Evolutionary conservation across 2,888 invertebrate species (phyloP).

Genomic region (Nowickia ferox): DNA sequence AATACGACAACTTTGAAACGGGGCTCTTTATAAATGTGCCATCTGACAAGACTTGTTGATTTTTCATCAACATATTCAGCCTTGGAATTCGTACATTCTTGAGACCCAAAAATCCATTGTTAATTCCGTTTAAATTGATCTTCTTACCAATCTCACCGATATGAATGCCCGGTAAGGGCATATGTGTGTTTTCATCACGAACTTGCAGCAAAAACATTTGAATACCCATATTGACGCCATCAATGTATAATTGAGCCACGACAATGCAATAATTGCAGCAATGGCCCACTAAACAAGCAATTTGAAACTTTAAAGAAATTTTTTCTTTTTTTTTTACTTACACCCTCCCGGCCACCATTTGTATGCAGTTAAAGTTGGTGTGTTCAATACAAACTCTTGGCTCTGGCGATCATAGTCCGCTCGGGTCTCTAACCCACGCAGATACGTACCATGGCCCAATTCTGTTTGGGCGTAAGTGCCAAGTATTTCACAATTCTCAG

Average conservation of each 20-base stretch:
- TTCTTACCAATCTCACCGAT: slow-evolving; percentile 97
- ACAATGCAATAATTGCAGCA: slow-evolving; percentile 95
- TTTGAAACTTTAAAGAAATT: slow-evolving; percentile 77
- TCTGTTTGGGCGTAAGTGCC: slow-evolving; percentile 98
- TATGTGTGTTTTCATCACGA: slow-evolving; percentile 92
- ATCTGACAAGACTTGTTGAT: slow-evolving; percentile 94
- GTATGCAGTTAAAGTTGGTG: slow-evolving; percentile 92
- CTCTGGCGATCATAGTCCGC: slow-evolving; percentile 89
- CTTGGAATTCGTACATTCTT: slow-evolving; percentile 93
- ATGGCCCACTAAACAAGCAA: slow-evolving; percentile 88
- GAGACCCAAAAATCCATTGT: slow-evolving; percentile 95
- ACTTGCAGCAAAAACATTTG: slow-evolving; percentile 96
- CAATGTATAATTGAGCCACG: slow-evolving; percentile 93
- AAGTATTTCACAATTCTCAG: slow-evolving; percentile 90
- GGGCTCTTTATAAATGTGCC: slow-evolving; percentile 92
- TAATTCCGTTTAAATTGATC: slow-evolving; percentile 93
- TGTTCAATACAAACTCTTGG: slow-evolving; percentile 92
- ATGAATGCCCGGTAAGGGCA: slow-evolving; percentile 92
- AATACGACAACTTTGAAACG: slow-evolving; percentile 92
- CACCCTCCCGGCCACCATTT: slow-evolving; percentile 98
- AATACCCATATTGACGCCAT: slow-evolving; percentile 91
- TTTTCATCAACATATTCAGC: slow-evolving; percentile 95
- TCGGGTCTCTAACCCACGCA: slow-evolving; percentile 93
- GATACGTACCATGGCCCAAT: slow-evolving; percentile 95
- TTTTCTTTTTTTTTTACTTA: no score